phyloP scores from a whole-genome alignment of 2,113 vertebrate species.

The Climacteris rufus region DNA sequence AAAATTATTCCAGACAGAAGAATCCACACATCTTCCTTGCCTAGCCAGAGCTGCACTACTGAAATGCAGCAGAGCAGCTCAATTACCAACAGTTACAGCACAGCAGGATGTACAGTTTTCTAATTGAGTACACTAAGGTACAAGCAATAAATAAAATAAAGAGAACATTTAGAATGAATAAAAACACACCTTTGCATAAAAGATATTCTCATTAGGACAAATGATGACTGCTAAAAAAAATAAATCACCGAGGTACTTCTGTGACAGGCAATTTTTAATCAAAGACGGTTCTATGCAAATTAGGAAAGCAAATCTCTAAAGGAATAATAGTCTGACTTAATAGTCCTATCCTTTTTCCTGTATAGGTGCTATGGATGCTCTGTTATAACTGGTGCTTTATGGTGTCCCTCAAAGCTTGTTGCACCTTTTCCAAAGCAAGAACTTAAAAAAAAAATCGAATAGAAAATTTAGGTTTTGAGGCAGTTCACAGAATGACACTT shows the following conservation, averaged over 20 bases:
- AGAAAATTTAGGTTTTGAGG: neutral
- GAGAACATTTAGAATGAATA: neutral
- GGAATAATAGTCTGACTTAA: neutral
- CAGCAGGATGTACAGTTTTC: neutral
- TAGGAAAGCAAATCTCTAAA: neutral
- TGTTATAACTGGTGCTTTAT: neutral
- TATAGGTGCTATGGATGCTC: neutral
- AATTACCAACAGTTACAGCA: neutral
- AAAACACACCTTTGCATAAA: constrained; percentile 1
- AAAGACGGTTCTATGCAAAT: neutral
- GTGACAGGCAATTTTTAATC: constrained; percentile 22
- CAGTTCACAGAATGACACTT: neutral
- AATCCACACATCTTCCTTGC: neutral
- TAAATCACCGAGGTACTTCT: neutral
- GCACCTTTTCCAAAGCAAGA: neutral
- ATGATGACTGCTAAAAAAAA: neutral
- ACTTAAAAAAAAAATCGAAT: neutral
- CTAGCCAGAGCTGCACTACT: neutral
- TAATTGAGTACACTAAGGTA: neutral
- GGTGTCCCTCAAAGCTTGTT: neutral
- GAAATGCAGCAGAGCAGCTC: neutral
- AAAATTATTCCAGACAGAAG: neutral
- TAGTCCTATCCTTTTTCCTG: neutral
- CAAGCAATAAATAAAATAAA: constrained; percentile 8
- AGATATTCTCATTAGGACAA: neutral